Conservation (phyloP, 2,113 vertebrate genomes). For the Serilophus lunatus region DNA sequence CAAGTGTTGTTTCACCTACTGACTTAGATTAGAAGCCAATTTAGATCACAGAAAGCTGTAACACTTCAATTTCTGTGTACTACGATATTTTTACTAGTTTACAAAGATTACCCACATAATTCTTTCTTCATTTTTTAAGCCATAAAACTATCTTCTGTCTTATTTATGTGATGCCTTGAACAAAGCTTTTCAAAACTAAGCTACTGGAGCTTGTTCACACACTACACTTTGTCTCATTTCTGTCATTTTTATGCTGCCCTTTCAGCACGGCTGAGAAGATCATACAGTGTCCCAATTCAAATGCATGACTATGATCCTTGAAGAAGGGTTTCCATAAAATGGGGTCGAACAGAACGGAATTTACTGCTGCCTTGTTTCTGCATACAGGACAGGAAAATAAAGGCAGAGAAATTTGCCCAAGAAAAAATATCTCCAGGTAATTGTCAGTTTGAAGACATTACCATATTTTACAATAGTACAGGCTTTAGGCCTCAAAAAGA, state of each 20-base stretch:
- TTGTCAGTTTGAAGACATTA: constrained; percentile 2
- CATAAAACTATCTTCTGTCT: constrained; percentile 26
- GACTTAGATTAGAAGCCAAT: constrained; percentile 56
- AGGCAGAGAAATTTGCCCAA: not conserved
- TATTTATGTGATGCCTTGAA: constrained; percentile 31
- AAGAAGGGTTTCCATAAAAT: not conserved
- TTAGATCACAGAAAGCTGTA: constrained; percentile 45
- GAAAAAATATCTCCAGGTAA: constrained; percentile 8
- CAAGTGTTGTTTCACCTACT: constrained; percentile 9
- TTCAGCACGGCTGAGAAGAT: not conserved
- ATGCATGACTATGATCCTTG: not conserved
- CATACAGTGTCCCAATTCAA: not conserved
- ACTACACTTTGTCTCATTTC: not conserved
- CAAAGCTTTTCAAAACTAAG: constrained; percentile 19
- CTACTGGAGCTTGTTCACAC: not conserved
- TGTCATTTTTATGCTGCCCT: constrained; percentile 28
- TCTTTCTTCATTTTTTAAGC: constrained; percentile 30
- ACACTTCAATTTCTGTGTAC: constrained; percentile 28
- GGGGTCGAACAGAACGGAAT: not conserved
- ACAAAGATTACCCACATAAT: constrained; percentile 47
- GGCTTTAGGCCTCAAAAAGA: not conserved
- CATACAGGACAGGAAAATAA: not conserved
- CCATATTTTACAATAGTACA: not conserved
- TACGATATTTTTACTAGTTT: constrained; percentile 23
- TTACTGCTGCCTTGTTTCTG: not conserved